Evolutionary conservation across 2,888 invertebrate genomes (phyloP).

Genomic region (Drosophila multiciliata): DNA sequence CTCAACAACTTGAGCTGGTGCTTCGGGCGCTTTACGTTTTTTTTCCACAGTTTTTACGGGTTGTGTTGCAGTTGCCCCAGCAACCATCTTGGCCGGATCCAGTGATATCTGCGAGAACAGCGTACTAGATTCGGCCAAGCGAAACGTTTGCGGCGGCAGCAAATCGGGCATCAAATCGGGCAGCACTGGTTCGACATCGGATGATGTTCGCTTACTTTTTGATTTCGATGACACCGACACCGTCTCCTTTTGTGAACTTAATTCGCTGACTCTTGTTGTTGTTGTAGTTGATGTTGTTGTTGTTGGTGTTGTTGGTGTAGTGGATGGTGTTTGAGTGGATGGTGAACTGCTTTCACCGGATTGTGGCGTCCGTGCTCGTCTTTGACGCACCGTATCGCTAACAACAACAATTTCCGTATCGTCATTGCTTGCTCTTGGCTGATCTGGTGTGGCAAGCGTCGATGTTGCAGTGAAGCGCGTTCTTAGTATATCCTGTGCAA

Average conservation of each 20-base stretch:
- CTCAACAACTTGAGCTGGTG: constrained; percentile 87
- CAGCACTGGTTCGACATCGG: constrained; percentile 80
- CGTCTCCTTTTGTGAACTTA: constrained; percentile 47
- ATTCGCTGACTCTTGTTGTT: constrained; percentile 37
- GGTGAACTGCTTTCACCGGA: constrained; percentile 65
- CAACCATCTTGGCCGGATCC: constrained; percentile 77
- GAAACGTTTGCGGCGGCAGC: constrained; percentile 87
- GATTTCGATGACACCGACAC: constrained; percentile 3
- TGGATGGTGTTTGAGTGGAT: background rate
- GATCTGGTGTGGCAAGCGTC: constrained; percentile 46
- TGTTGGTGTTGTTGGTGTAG: constrained; percentile 16
- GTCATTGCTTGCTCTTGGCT: constrained; percentile 46
- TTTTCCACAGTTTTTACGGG: constrained; percentile 62
- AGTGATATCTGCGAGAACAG: constrained; percentile 89
- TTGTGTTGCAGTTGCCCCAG: constrained; percentile 20
- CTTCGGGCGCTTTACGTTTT: constrained; percentile 74
- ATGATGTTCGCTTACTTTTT: background rate
- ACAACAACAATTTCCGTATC: constrained; percentile 87
- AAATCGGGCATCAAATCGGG: constrained; percentile 86
- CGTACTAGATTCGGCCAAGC: constrained; percentile 88
- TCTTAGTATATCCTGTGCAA: constrained; percentile 74
- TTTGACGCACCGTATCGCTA: constrained; percentile 88
- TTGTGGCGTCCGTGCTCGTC: constrained; percentile 84
- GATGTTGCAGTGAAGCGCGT: constrained; percentile 68
- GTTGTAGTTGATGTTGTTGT: constrained; percentile 10